These are phyloP conservation scores for Rhyzopertha dominica DNA, from an alignment of 1,140 invertebrate species.

Conservation along the genomic window DNA sequence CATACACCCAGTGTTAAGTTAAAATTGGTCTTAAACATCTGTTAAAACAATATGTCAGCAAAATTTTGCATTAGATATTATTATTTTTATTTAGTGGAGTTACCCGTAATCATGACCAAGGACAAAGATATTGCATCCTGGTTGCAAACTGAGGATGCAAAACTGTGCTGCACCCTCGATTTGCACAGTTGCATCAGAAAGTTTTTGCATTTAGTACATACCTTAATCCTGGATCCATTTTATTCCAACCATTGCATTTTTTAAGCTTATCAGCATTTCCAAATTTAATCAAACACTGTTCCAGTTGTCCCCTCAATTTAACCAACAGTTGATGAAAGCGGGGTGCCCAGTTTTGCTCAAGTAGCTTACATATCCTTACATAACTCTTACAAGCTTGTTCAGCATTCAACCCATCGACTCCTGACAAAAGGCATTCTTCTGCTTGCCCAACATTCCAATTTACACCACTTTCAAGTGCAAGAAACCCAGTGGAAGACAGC, in stretches of 20 bases:
- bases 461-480: conserved; percentile 58
- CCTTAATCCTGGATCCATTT: conserved; percentile 55
- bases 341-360: conserved; percentile 33
- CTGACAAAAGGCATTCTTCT: conserved; percentile 60
- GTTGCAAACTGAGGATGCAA: too few species aligned
- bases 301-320: conserved; percentile 50
- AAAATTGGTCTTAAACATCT: too few species aligned
- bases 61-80: too few species aligned
- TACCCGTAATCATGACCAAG: too few species aligned
- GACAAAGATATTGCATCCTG: too few species aligned
- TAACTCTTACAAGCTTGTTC: conserved; percentile 70
- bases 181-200: too few species aligned
- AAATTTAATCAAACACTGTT: conserved; percentile 60
- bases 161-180: too few species aligned
- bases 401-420: conserved; percentile 57
- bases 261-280: conserved; percentile 57
- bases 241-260: conserved; percentile 57
- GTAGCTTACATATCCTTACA: conserved; percentile 43
- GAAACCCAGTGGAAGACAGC: conserved; percentile 58
- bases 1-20: too few species aligned
- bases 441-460: conserved; percentile 62
- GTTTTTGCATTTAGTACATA: too few species aligned
- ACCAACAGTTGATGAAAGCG: conserved; percentile 36
- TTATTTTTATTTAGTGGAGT: too few species aligned
- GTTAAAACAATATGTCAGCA: too few species aligned